Evolutionary conservation across 1,140 invertebrate species (phyloP).

Genomic region (Pseudobourletiella spinata): DNA sequence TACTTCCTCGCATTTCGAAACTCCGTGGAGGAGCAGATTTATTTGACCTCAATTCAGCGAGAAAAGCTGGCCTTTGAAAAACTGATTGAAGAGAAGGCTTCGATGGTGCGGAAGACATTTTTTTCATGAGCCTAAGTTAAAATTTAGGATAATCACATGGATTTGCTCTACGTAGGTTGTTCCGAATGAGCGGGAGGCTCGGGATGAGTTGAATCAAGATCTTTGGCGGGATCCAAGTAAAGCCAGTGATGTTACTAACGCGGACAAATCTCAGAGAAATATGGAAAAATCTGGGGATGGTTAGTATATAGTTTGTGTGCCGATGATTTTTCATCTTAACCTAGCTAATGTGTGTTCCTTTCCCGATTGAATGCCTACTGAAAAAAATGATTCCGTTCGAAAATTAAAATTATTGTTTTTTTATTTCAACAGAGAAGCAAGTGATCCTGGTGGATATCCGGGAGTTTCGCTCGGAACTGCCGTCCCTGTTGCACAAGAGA

Average conservation of each 20-base stretch:
- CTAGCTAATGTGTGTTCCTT: too few relatives aligned
- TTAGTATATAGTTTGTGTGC: too few relatives aligned
- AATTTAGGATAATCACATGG: too few relatives aligned
- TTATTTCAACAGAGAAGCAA: conserved; percentile 39
- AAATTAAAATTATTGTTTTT: conserved; percentile 4
- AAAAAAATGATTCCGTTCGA: too few relatives aligned
- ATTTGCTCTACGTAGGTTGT: conserved; percentile 56
- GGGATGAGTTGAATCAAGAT: conserved; percentile 59
- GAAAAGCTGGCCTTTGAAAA: conserved; percentile 93
- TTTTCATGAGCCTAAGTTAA: too few relatives aligned
- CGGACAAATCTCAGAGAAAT: conserved; percentile 52
- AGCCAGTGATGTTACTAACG: conserved; percentile 40
- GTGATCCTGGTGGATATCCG: conserved; percentile 92
- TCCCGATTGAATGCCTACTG: too few relatives aligned
- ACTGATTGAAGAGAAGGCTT: conserved; percentile 82
- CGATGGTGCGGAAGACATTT: conserved; percentile 45
- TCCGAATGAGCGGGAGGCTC: conserved; percentile 81
- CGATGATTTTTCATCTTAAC: too few relatives aligned
- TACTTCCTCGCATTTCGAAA: conserved; percentile 82
- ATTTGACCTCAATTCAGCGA: conserved; percentile 73
- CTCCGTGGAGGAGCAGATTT: conserved; percentile 91
- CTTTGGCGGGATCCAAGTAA: conserved; percentile 45
- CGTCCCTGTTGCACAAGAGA: conserved; percentile 82
- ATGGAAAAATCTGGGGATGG: conserved; percentile 40
- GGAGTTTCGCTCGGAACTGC: conserved; percentile 94